phyloP scores from a whole-genome alignment of 1,140 invertebrate genomes.

The Calephelis nemesis region DNA sequence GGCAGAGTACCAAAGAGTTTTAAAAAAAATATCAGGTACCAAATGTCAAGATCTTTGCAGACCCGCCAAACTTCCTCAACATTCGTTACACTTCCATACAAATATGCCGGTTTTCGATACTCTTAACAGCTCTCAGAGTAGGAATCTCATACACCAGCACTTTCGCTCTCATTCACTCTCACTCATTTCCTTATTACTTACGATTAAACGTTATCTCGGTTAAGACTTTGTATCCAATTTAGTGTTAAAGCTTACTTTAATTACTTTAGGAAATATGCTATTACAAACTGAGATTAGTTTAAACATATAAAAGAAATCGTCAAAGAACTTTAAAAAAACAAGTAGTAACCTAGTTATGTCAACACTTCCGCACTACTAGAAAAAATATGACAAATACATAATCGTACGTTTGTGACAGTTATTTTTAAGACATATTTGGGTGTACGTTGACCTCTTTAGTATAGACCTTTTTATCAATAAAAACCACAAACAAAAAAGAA shows the following conservation, averaged over 20 bases:
- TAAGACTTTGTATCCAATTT: too few relatives aligned
- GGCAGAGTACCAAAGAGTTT: too few relatives aligned
- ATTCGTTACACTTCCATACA: too few relatives aligned
- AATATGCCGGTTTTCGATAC: too few relatives aligned
- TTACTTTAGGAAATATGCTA: background rate
- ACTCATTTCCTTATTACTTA: too few relatives aligned
- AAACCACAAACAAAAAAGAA: background rate
- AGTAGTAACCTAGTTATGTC: background rate
- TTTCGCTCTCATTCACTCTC: too few relatives aligned
- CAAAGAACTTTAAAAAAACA: background rate
- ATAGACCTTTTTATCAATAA: background rate
- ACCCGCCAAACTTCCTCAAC: too few relatives aligned
- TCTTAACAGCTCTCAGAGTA: too few relatives aligned
- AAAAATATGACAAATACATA: background rate
- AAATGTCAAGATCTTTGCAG: too few relatives aligned
- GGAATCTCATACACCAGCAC: too few relatives aligned
- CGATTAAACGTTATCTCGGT: too few relatives aligned
- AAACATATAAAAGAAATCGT: background rate
- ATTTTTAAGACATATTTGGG: slow-evolving; percentile 1
- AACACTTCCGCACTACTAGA: background rate
- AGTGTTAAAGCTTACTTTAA: background rate
- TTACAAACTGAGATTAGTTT: background rate
- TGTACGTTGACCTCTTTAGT: background rate
- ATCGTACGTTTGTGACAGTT: background rate
- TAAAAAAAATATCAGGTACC: too few relatives aligned